A percentile compares a stretch with the other conserved stretches of the same genome.
Evolutionary conservation across 2,888 invertebrate genomes (phyloP).

Genomic region (Eupithecia centaureata): DNA sequence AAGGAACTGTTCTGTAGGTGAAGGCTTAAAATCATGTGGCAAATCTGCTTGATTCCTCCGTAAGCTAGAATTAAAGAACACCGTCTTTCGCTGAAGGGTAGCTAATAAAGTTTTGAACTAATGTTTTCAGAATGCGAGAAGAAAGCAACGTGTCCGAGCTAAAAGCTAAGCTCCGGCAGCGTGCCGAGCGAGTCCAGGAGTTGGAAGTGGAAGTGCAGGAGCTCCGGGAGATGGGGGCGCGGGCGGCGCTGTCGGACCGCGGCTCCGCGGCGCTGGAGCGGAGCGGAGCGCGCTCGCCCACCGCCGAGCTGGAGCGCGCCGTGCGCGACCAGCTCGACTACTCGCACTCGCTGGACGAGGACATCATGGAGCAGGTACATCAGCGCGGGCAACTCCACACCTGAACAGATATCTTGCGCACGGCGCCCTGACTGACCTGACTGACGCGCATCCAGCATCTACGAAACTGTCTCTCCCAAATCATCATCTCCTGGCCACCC

Average conservation of each 20-base stretch:
- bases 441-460: neutral
- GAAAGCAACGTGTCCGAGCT: slow-evolving; percentile 75
- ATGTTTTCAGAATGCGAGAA: slow-evolving; percentile 63
- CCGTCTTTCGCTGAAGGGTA: neutral
- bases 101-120: neutral
- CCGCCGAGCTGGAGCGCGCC: slow-evolving; percentile 75
- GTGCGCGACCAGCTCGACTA: slow-evolving; percentile 73
- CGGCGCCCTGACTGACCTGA: no score
- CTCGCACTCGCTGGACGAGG: slow-evolving; percentile 72
- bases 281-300: slow-evolving; percentile 66
- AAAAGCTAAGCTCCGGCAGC: slow-evolving; percentile 69
- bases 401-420: no score
- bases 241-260: slow-evolving; percentile 1
- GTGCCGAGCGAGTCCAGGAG: slow-evolving; percentile 74
- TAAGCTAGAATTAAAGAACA: neutral
- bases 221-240: slow-evolving; percentile 72
- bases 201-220: slow-evolving; percentile 77
- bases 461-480: no score
- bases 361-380: slow-evolving; percentile 74
- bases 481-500: no score
- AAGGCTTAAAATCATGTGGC: neutral
- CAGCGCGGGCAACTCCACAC: neutral
- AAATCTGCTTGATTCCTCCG: neutral
- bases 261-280: slow-evolving; percentile 29
- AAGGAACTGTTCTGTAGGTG: neutral